Evolutionary conservation across 2,888 invertebrate species (phyloP).

Genomic region (Lasioglossum malachurum): DNA sequence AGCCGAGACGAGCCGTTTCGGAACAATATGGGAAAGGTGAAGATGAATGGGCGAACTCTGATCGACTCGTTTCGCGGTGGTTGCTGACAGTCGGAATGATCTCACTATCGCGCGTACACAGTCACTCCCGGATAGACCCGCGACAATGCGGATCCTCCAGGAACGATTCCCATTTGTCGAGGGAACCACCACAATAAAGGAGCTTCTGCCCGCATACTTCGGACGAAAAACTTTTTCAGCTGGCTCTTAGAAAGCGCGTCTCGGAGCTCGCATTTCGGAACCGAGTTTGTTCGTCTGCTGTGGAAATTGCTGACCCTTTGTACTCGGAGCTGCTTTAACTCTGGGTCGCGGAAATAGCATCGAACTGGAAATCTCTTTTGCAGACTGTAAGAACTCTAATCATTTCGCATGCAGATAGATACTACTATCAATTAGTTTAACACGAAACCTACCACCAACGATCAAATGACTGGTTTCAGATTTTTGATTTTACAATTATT

Average conservation of each 20-base stretch:
- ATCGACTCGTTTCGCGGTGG: slow-evolving; percentile 15
- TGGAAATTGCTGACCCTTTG: background rate
- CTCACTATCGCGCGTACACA: slow-evolving; percentile 21
- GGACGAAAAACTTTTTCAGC: background rate
- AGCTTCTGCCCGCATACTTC: background rate
- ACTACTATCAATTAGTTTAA: no score
- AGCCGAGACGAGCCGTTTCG: background rate
- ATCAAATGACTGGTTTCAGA: no score
- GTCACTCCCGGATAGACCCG: background rate
- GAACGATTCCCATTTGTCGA: slow-evolving; percentile 2
- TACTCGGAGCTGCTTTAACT: background rate
- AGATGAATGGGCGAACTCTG: background rate
- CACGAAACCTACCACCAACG: no score
- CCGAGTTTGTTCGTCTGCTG: background rate
- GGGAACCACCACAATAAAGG: background rate
- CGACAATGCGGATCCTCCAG: background rate
- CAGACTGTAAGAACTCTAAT: no score
- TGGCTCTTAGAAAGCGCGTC: background rate
- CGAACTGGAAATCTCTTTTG: no score
- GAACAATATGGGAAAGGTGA: slow-evolving; percentile 1
- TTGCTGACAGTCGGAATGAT: slow-evolving; percentile 32
- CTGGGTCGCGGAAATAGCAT: background rate
- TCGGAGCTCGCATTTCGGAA: background rate
- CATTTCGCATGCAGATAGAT: no score
- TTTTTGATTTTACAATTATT: no score